These are phyloP conservation scores for Papilio polyxenes DNA, from an alignment of 1,140 invertebrate genomes.

Conservation along the genomic window DNA sequence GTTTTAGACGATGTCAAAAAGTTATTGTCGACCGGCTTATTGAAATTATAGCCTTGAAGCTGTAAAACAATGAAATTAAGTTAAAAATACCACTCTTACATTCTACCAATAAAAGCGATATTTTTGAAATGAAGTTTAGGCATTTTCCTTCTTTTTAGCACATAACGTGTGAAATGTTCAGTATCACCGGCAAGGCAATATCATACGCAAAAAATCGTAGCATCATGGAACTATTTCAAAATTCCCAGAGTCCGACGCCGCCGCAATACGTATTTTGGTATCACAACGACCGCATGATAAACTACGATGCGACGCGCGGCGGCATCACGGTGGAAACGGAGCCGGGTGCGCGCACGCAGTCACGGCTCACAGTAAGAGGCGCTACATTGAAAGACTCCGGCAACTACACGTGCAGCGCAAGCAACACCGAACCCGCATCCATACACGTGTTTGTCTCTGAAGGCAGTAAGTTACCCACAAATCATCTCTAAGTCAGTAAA, in stretches of 20 bases:
- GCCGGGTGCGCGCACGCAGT: conserved; percentile 90
- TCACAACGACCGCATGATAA: conserved; percentile 95
- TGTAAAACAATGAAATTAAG: too few relatives aligned
- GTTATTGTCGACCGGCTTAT: too few relatives aligned
- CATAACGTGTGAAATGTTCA: too few relatives aligned
- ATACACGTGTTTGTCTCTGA: conserved; percentile 95
- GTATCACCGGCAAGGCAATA: too few relatives aligned
- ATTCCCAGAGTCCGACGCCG: conserved; percentile 90
- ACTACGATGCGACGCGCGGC: conserved; percentile 92
- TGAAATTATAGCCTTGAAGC: too few relatives aligned
- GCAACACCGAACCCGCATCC: conserved; percentile 93
- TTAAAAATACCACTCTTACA: too few relatives aligned
- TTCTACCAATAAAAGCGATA: too few relatives aligned
- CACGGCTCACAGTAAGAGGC: conserved; percentile 89
- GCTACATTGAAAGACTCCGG: conserved; percentile 93
- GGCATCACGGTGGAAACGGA: conserved; percentile 93
- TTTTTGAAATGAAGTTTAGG: too few relatives aligned
- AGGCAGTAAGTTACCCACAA: conserved; percentile 82
- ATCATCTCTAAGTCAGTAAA: not conserved
- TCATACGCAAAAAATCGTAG: too few relatives aligned
- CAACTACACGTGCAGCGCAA: conserved; percentile 94
- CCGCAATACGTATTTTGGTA: conserved; percentile 96
- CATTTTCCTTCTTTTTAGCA: too few relatives aligned
- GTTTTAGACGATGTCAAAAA: too few relatives aligned
- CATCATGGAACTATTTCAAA: not conserved